Conservation (phyloP, 2,797 vertebrate species). For the Limnodromus scolopaceus region DNA sequence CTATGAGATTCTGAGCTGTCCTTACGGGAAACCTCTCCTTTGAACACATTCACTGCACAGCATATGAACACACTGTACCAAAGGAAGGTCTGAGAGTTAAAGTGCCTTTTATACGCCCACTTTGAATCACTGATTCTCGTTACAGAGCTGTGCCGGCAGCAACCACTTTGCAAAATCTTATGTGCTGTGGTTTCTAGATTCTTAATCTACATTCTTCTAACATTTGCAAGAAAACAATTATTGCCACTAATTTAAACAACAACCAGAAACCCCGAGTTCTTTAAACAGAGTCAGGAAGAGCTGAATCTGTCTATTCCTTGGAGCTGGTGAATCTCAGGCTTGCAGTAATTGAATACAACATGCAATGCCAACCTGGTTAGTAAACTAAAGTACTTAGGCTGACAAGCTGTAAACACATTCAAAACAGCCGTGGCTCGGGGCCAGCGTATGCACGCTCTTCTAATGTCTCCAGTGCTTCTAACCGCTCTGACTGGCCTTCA, state of each 20-base stretch:
- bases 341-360: slow-evolving; percentile 21
- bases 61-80: slow-evolving; percentile 17
- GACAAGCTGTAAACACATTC: slow-evolving; percentile 49
- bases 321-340: slow-evolving; percentile 22
- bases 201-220: background rate
- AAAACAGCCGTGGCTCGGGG: background rate
- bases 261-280: background rate
- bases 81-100: slow-evolving; percentile 33
- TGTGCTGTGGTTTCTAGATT: slow-evolving; percentile 5
- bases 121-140: slow-evolving; percentile 27
- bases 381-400: slow-evolving; percentile 5
- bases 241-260: slow-evolving; percentile 30
- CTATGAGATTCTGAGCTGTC: background rate
- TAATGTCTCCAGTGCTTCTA: background rate
- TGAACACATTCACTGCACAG: background rate
- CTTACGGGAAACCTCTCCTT: background rate
- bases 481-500: background rate
- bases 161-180: background rate
- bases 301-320: slow-evolving; percentile 4
- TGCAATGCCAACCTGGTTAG: slow-evolving; percentile 44
- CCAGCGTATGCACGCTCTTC: background rate
- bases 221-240: slow-evolving; percentile 16
- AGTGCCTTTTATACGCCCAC: slow-evolving; percentile 45
- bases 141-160: slow-evolving; percentile 5
- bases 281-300: background rate